Evolutionary conservation across 2,888 invertebrate species (phyloP), one percentile per base, ranked within the genome.

Genomic region (Drosophila maculinotata): DNA sequence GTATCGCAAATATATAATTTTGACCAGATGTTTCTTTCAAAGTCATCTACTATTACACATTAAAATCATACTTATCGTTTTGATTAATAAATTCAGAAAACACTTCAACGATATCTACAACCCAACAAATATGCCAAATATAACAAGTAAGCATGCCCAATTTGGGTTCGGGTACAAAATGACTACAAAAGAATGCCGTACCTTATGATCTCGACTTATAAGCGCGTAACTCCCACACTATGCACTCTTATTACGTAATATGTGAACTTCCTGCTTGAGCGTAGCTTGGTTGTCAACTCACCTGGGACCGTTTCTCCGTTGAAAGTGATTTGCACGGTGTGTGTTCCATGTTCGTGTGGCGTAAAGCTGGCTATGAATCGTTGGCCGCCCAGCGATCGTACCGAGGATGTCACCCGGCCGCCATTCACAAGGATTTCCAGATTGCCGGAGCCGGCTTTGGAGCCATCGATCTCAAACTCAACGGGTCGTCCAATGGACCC

Each of bases 391-490:
- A 98, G 93, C 59, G 97, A 96, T 69, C 96, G 94, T 10, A 99
- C 98, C 53, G 97, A 97, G 80, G 98, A 98, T 7, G 98, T 97
- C 23, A 99, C 98, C 71, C 97, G 95, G 3, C 98, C 97, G 33
- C 98, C 98, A 88, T 98, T 98, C 7, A 98, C 98, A 72, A 98
- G 94, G 76, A 99, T 96, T 92, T 99, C 99, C 76, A 99, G 92
- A 92, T 98, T 98, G 12, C 99, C 99, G 2, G 98, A 97, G 31
- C 99, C 99, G n/a, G 99, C 98, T 74, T 95, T 94, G 62, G 97
- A 96, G 57, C 98, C 98, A 92, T 99, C 98, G 92, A 99, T 98
- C 93, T 98, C 97, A 92, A 99, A 99, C 92, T 98, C 97, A 51
- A 98, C 97, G 52, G 98, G 97, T 90, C 96, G 95, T 76, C 98